Evolutionary conservation across 2,888 invertebrate species (phyloP), one percentile per base, ranked within the genome.

Genomic region (Agonopterix subpropinquella): DNA sequence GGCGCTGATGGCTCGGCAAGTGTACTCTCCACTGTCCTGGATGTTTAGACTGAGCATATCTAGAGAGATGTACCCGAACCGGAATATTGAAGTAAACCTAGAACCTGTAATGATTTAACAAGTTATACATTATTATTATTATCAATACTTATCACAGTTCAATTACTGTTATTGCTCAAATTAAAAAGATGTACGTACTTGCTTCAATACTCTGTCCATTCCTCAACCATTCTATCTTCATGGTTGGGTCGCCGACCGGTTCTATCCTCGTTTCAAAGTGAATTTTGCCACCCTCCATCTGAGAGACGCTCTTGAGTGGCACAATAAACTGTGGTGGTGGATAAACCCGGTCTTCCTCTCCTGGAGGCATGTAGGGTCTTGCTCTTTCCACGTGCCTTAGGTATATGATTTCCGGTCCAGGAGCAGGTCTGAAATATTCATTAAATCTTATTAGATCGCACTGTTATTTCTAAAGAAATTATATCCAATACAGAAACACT

Each of bases 231-330:
- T 98, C 97, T 65, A 98, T 96, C 71, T 93, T 93, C 96, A 98
- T 96, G 47, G 94, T 95, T 57, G 98, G 97, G 86, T 99, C 98
- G 61, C 98, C 98, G 71, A 98, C 96, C 62, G 98, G 98, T 86
- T 96, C 96, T 85, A 98, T 95, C 83, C 97, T 94, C 76, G 98
- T 98, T 90, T 99, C 98, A 90, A 99, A 97, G 89, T 98, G 97
- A 70, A 97, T 93, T 75, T 96, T 93, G 73, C 96, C 96, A 80
- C 98, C 96, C 88, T 98, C 98, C 73, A 93, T 91, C 77, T 96
- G 94, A 63, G 93, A 89, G 58, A 94, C 90, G 86, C 96, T 95
- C 68, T 92, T 92, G 62, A 97, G 89, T 64, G 96, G 96, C 82
- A 96, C 93, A 72, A 96, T 95, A 85, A 97, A 97, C 82, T 95